A percentile compares a stretch with the other conserved stretches of the same genome.
Evolutionary conservation across 2,113 vertebrate species (phyloP).

Genomic region (Brienomyrus brachyistius): DNA sequence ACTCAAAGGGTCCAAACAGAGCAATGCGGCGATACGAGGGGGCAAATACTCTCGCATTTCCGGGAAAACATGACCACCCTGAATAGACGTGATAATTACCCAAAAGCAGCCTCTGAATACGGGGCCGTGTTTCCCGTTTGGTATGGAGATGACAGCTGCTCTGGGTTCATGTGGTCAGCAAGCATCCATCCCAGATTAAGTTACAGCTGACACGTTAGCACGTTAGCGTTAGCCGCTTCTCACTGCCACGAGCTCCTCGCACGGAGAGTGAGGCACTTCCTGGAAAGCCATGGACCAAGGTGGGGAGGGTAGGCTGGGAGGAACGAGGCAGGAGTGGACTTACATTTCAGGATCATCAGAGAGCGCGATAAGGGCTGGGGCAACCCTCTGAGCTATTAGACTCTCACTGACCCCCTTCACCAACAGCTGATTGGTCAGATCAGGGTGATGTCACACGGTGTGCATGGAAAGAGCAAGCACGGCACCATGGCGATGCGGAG

Average conservation of each 20-base stretch:
- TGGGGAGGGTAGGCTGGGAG: slow-evolving; percentile 18
- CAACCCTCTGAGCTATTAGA: slow-evolving; percentile 99
- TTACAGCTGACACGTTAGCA: background rate
- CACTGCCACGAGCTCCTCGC: background rate
- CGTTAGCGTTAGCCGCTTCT: background rate
- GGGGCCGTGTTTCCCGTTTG: background rate
- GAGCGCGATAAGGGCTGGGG: slow-evolving; percentile 99
- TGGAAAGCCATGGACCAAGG: background rate
- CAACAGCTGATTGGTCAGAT: slow-evolving; percentile 82
- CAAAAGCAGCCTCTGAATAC: background rate
- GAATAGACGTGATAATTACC: background rate
- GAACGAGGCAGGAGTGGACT: slow-evolving; percentile 61
- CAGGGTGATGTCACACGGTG: slow-evolving; percentile 36
- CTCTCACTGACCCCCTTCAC: slow-evolving; percentile 99
- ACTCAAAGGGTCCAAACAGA: background rate
- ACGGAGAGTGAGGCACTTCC: background rate
- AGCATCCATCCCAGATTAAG: background rate
- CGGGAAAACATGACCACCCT: too few relatives aligned
- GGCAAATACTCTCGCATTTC: too few relatives aligned
- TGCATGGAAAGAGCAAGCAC: slow-evolving; percentile 75
- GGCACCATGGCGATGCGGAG: slow-evolving; percentile 66
- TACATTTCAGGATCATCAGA: slow-evolving; percentile 99
- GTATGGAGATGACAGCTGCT: background rate
- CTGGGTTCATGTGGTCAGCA: background rate
- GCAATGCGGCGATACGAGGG: too few relatives aligned